Percentiles rank a stretch among this genome's conserved stretches.
phyloP scores from a whole-genome alignment of 2,797 vertebrate species.

The Paguma larvata region DNA sequence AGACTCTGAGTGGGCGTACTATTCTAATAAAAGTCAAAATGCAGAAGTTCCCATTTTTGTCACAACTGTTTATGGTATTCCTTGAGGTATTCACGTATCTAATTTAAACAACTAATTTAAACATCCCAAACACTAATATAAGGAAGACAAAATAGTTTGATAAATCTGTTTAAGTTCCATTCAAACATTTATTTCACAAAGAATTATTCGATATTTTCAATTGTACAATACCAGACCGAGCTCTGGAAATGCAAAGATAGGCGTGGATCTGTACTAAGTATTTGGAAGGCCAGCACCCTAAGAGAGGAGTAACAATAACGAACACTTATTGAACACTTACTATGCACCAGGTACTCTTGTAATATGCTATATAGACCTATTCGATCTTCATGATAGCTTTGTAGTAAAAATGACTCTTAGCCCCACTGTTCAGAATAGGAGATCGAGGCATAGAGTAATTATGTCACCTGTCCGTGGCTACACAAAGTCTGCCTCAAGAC shows the following conservation, averaged over 20 bases:
- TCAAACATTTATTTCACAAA: slow-evolving; percentile 48
- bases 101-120: not conserved
- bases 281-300: not conserved
- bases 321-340: not conserved
- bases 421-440: not conserved
- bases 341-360: not conserved
- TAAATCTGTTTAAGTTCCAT: not conserved
- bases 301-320: not conserved
- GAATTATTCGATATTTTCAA: slow-evolving; percentile 3
- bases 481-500: not conserved
- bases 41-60: not conserved
- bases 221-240: not conserved
- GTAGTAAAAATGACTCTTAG: not conserved
- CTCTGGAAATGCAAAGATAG: slow-evolving; percentile 32
- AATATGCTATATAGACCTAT: not conserved
- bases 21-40: slow-evolving; percentile 2
- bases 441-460: not conserved
- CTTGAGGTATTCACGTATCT: not conserved
- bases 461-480: not conserved
- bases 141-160: not conserved
- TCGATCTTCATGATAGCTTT: not conserved
- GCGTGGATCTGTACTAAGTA: not conserved
- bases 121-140: slow-evolving; percentile 22
- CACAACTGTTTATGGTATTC: slow-evolving; percentile 14
- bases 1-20: not conserved